These are phyloP conservation scores for Suricata suricatta DNA, from an alignment of 2,113 vertebrate genomes.

Conservation along the genomic window DNA sequence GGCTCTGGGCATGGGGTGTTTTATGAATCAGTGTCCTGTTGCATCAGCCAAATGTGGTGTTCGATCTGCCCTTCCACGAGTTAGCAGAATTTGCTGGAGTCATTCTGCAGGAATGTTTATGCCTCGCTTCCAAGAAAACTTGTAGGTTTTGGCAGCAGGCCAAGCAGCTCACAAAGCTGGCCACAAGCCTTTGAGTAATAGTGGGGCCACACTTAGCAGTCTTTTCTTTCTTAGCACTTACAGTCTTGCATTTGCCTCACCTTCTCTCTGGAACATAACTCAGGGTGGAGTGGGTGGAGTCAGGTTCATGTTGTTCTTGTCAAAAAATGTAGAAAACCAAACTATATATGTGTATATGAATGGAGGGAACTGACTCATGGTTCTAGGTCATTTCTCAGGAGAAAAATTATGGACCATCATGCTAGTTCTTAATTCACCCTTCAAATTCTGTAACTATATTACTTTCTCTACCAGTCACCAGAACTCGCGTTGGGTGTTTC, in stretches of 20 bases:
- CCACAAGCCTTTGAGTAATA: neutral
- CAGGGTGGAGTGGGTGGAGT: neutral
- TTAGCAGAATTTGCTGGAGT: neutral
- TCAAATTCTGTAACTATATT: neutral
- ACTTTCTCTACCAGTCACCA: neutral
- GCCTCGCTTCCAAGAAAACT: neutral
- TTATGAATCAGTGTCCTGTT: constrained; percentile 46
- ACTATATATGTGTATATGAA: rapidly evolving
- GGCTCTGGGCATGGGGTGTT: neutral
- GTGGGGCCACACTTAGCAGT: neutral
- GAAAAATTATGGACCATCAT: neutral
- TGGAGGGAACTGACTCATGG: neutral
- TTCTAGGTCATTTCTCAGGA: neutral
- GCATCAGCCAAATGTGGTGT: constrained; percentile 35
- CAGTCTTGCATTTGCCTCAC: neutral
- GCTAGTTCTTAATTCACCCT: neutral
- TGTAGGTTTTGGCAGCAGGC: neutral
- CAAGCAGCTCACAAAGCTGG: neutral
- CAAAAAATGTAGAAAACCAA: neutral
- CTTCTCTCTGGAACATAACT: neutral
- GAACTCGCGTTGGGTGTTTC: neutral
- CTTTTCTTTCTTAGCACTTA: neutral
- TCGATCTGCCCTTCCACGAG: neutral
- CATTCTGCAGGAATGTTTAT: constrained; percentile 40
- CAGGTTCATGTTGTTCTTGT: neutral